Conservation (phyloP, 2,113 vertebrate species). For the Serilophus lunatus region DNA sequence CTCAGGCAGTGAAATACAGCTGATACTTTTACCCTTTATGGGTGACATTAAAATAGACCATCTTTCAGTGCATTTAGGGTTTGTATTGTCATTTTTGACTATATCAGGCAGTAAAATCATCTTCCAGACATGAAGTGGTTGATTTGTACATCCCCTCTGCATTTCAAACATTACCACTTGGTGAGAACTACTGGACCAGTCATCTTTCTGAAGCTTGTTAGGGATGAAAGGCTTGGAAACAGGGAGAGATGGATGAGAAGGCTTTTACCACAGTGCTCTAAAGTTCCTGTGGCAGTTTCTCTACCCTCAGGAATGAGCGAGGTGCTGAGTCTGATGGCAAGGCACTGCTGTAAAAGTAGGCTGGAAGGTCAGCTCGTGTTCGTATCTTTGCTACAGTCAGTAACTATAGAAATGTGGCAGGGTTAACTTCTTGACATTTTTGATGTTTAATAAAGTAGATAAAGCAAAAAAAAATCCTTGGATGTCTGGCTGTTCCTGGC, state of each 20-base stretch:
- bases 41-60: background rate
- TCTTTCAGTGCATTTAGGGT: background rate
- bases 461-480: background rate
- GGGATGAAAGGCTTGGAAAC: background rate
- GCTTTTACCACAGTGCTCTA: background rate
- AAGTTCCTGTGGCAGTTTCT: background rate
- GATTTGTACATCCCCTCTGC: background rate
- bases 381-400: background rate
- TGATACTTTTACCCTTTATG: background rate
- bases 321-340: background rate
- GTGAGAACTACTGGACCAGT: background rate
- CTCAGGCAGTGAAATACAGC: background rate
- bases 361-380: background rate
- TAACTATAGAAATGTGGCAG: background rate
- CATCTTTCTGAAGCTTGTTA: background rate
- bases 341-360: background rate
- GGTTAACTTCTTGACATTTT: background rate
- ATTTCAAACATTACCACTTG: background rate
- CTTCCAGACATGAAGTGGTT: background rate
- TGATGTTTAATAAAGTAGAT: constrained; percentile 7
- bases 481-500: background rate
- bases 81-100: background rate
- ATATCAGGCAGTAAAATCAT: background rate
- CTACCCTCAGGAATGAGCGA: background rate
- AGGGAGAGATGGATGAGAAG: background rate